Base-by-base conservation (phyloP, 2,888 invertebrate species). In the Drosophila acutilabella region DNA sequence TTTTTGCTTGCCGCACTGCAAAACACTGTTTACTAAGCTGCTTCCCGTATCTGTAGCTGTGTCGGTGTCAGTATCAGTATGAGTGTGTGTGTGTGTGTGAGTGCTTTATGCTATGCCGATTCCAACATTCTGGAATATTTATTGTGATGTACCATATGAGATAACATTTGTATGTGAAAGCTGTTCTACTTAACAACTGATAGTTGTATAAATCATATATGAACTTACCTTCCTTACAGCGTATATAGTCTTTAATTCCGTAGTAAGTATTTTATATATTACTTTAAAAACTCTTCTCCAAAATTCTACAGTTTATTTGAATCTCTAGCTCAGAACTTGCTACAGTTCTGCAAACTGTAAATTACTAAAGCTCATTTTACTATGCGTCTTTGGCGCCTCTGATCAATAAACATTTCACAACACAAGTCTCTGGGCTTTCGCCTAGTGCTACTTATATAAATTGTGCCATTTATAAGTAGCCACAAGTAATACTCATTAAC, bases 1-100 rank as follows among this genome's bases (percentile, higher is more conserved):
- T 79, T 74, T 79, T 71, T 78, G 74, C 77, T 78, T 69, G 70
- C 69, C 80, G 64, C 70, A 68, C 56, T 70, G 80, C 56, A 62
- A 62, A 70, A 70, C 59, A 61, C 51, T 69, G 64, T 66, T 76
- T 80, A 76, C 71, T 64, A 30, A 76, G 66, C 64, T 65, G 66
- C 53, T 71, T 13, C 13, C 13, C 13, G 5, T 36, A 36, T 36
- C 36, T 36, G 36, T 36, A 7, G 14, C 26, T 30, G 26, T 30
- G 47, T 47, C 47, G 26, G 47, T 47, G 47, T 47, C 47, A 11
- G 36, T 13, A 36, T 36, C 4, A 10, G 13, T n/a, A 11, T 18
- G 36, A 18, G 11, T 10, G 36, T 14, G 47, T n/a, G 30, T 47
- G 26, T 4, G 14, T n/a, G 26, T 41, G 26, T 30, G 53, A 41